Evolutionary conservation across 2,797 vertebrate species (phyloP).

Genomic region (Lagothrix lagotricha): DNA sequence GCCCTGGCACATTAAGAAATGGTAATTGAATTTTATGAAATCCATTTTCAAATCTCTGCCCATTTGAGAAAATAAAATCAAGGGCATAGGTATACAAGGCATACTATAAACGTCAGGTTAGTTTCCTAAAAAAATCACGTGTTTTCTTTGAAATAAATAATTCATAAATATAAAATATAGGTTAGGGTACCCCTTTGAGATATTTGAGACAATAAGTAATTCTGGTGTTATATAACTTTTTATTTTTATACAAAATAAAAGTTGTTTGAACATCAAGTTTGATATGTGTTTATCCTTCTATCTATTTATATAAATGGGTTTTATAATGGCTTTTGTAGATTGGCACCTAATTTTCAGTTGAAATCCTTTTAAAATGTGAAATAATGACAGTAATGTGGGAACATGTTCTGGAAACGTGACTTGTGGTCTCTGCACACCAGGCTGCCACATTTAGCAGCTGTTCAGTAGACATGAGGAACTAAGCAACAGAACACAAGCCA

Average conservation of each 20-base stretch:
- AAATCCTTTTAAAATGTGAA: conserved; percentile 49
- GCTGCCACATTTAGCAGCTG: conserved; percentile 63
- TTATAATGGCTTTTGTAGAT: not conserved
- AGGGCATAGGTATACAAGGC: not conserved
- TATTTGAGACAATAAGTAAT: conserved; percentile 52
- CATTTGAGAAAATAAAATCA: conserved; percentile 33
- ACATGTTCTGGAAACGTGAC: not conserved
- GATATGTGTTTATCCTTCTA: not conserved
- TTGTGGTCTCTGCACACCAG: conserved; percentile 24
- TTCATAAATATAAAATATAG: conserved; percentile 18
- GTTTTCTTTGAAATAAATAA: conserved; percentile 36
- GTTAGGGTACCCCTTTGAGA: not conserved
- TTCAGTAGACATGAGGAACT: conserved; percentile 40
- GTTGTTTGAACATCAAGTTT: not conserved
- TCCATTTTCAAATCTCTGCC: conserved; percentile 35
- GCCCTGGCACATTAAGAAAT: conserved; percentile 55
- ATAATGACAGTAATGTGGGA: not conserved
- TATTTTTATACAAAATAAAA: conserved; percentile 16
- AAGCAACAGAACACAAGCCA: conserved; percentile 11
- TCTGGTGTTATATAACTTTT: not conserved
- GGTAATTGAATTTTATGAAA: conserved; percentile 68
- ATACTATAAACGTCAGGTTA: conserved; percentile 15
- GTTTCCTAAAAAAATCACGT: conserved; percentile 1
- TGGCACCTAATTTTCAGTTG: conserved; percentile 39
- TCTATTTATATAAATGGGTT: not conserved